phyloP scores from a whole-genome alignment of 2,113 vertebrate genomes.

The Reinhardtius hippoglossoides region DNA sequence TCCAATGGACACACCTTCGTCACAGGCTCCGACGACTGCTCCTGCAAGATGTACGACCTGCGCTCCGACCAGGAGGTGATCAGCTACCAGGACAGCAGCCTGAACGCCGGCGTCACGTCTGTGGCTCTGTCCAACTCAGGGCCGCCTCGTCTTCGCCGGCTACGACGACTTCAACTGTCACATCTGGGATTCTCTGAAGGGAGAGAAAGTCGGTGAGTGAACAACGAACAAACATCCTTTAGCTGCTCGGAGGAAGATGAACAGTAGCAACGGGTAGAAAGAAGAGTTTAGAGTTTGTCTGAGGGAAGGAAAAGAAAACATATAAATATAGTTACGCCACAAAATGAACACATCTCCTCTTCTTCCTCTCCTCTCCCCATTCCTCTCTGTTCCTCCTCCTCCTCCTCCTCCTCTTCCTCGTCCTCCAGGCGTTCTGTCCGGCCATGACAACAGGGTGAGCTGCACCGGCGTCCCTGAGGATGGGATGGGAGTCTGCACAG shows the following conservation, averaged over 20 bases:
- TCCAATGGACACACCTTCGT: conserved; percentile 87
- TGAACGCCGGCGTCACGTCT: conserved; percentile 94
- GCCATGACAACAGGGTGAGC: conserved; percentile 98
- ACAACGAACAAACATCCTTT: neutral
- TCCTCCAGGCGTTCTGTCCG: conserved; percentile 91
- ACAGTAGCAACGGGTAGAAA: too few relatives aligned
- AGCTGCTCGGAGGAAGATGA: neutral
- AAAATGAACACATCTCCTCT: neutral
- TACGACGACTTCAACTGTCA: conserved; percentile 99
- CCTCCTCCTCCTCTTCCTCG: neutral
- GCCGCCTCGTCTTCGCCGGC: conserved; percentile 93
- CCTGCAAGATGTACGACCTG: conserved; percentile 93
- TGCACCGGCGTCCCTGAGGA: conserved; percentile 95
- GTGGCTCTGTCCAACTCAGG: conserved; percentile 93
- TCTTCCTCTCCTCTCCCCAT: too few relatives aligned
- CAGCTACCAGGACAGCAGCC: conserved; percentile 86
- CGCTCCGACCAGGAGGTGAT: conserved; percentile 93
- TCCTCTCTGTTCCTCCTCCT: neutral
- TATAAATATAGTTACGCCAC: neutral
- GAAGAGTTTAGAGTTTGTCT: neutral
- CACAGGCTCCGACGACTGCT: conserved; percentile 93
- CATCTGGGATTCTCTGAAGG: conserved; percentile 96
- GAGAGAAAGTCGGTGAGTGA: conserved; percentile 91
- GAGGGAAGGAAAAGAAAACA: neutral
- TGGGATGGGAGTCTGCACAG: conserved; percentile 97